A percentile compares a stretch with the other conserved stretches of the same genome.
phyloP scores from a whole-genome alignment of 2,797 vertebrate species.

The Sorex maritimensis region DNA sequence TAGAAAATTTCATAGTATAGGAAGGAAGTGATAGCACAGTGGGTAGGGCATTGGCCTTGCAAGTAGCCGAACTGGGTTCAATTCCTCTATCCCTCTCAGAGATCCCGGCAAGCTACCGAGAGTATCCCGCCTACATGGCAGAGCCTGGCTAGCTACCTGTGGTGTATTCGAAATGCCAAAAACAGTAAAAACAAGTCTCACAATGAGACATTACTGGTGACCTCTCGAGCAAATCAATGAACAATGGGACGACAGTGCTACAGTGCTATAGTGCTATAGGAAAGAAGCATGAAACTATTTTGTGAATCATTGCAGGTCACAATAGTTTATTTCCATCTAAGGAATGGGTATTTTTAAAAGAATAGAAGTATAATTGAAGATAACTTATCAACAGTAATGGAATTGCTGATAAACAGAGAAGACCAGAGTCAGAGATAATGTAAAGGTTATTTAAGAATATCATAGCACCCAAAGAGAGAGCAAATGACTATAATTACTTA shows the following conservation, averaged over 20 bases:
- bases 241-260: no score
- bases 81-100: no score
- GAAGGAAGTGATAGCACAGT: neutral
- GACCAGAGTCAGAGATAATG: neutral
- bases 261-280: neutral
- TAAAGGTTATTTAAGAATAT: constrained; percentile 7
- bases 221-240: no score
- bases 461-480: neutral
- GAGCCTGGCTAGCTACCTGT: no score
- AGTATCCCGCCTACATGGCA: no score
- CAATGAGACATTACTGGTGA: no score
- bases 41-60: no score
- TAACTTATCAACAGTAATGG: neutral
- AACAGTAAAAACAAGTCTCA: no score
- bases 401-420: neutral
- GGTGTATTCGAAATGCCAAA: no score
- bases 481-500: neutral
- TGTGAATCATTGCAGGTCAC: neutral
- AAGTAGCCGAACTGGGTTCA: no score
- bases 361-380: neutral
- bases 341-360: neutral
- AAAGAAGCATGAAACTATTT: constrained; percentile 32
- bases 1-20: neutral
- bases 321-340: neutral
- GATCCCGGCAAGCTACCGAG: no score